Conservation (phyloP, 2,113 vertebrate species). For the Ptyas mucosa region DNA sequence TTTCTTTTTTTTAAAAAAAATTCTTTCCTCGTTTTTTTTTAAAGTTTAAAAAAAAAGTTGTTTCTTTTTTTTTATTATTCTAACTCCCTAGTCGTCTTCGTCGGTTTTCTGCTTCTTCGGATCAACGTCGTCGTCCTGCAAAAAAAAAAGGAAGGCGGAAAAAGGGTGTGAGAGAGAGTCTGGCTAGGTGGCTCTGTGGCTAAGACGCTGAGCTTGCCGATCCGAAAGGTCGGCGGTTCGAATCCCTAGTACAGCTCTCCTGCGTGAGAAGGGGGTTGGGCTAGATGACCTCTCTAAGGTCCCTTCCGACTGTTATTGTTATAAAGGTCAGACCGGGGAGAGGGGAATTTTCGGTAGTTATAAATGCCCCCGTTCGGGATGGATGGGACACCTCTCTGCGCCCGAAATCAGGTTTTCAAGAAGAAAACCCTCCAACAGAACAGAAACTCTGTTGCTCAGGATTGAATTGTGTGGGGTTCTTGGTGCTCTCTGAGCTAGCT, state of each 20-base stretch:
- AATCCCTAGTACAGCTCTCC: too few relatives aligned
- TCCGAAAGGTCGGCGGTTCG: too few relatives aligned
- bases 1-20: constrained; percentile 49
- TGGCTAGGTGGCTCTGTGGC: too few relatives aligned
- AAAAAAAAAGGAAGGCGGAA: not conserved
- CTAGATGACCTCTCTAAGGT: too few relatives aligned
- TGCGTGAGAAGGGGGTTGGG: too few relatives aligned
- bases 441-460: too few relatives aligned
- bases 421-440: too few relatives aligned
- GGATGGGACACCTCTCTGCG: too few relatives aligned
- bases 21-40: constrained; percentile 52
- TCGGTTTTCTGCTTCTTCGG: constrained; percentile 96
- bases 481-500: too few relatives aligned
- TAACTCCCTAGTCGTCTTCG: constrained; percentile 86
- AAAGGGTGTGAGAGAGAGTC: fast-evolving
- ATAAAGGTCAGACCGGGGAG: not conserved
- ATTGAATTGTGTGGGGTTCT: too few relatives aligned
- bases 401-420: not conserved
- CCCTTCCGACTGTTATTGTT: too few relatives aligned
- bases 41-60: constrained; percentile 39
- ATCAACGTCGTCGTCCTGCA: constrained; percentile 84
- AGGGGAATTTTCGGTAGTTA: not conserved
- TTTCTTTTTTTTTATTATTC: not conserved
- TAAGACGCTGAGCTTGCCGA: too few relatives aligned
- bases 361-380: not conserved